A percentile compares a stretch with the other conserved stretches of the same genome.
Evolutionary conservation across 23 tunicate species (phyloP).

Genomic region (Styela plicata): DNA sequence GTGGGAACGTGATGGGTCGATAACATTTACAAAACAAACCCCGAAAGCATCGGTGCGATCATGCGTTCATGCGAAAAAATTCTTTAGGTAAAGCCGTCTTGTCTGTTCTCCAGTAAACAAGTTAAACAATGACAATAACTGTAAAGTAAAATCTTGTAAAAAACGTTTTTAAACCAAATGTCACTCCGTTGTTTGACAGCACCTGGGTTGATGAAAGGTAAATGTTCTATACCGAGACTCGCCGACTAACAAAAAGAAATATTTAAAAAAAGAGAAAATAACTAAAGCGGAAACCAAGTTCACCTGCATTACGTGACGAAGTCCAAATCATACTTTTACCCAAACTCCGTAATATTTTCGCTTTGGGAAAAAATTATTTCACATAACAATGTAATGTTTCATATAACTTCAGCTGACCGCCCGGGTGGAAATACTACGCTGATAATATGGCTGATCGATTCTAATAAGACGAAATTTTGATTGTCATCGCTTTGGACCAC

Average conservation of each 20-base stretch:
- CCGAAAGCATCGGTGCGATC: slow-evolving; percentile 10
- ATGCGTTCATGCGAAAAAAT: slow-evolving; percentile 31
- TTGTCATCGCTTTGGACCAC: not conserved
- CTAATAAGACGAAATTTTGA: no score
- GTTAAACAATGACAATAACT: not conserved
- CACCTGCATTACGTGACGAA: not conserved
- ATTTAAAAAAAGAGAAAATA: no score
- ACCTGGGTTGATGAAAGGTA: not conserved
- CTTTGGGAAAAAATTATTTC: no score
- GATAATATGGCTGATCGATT: not conserved
- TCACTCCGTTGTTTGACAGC: not conserved
- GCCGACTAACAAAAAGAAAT: no score
- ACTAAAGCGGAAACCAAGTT: not conserved
- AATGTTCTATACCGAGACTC: no score
- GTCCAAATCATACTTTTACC: no score
- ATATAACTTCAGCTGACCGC: no score
- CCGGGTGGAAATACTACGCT: no score
- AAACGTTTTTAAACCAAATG: not conserved
- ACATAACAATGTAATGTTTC: no score
- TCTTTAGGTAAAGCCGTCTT: not conserved
- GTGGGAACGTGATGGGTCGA: slow-evolving; percentile 8
- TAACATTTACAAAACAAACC: slow-evolving; percentile 35
- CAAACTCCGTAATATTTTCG: no score
- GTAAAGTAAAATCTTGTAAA: not conserved
- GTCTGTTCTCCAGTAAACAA: not conserved